Percentiles rank a stretch among this genome's conserved stretches.
Conservation (phyloP, 2,888 invertebrate genomes). For the Lasioglossum leucozonium region DNA sequence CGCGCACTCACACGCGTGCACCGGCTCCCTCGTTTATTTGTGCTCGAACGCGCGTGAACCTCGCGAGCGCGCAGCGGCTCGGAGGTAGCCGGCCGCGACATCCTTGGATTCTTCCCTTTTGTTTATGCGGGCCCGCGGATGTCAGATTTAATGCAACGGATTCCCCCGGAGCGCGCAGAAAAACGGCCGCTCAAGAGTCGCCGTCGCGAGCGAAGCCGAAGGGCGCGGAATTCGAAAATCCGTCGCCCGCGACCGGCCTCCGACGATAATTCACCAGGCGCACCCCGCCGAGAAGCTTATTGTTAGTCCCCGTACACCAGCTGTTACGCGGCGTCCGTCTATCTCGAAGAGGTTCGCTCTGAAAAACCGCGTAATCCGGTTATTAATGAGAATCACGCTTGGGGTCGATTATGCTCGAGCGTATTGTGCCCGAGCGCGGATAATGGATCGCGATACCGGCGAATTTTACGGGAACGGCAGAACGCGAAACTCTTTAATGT, state of each 20-base stretch:
- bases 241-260: conserved; percentile 26
- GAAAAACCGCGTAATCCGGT: conserved; percentile 66
- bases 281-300: conserved; percentile 62
- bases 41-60: conserved; percentile 26
- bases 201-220: neutral
- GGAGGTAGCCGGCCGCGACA: conserved; percentile 25
- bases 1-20: conserved; percentile 1
- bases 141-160: conserved; percentile 75
- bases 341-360: conserved; percentile 41
- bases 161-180: conserved; percentile 16
- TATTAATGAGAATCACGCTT: conserved; percentile 68
- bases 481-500: neutral
- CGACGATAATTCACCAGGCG: conserved; percentile 65
- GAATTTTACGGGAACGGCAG: neutral
- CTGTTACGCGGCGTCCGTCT: conserved; percentile 46
- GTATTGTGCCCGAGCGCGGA: conserved; percentile 28
- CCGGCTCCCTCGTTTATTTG: conserved; percentile 53
- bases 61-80: neutral
- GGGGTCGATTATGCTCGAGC: conserved; percentile 28
- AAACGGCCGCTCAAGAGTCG: conserved; percentile 28
- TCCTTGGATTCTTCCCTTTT: conserved; percentile 76
- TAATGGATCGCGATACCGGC: conserved; percentile 29
- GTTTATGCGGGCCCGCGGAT: conserved; percentile 72
- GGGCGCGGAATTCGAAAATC: conserved; percentile 61
- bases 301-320: conserved; percentile 33